These are phyloP conservation scores for Strigamia transsilvanica DNA, from an alignment of 2,888 invertebrate species.

Conservation along the genomic window DNA sequence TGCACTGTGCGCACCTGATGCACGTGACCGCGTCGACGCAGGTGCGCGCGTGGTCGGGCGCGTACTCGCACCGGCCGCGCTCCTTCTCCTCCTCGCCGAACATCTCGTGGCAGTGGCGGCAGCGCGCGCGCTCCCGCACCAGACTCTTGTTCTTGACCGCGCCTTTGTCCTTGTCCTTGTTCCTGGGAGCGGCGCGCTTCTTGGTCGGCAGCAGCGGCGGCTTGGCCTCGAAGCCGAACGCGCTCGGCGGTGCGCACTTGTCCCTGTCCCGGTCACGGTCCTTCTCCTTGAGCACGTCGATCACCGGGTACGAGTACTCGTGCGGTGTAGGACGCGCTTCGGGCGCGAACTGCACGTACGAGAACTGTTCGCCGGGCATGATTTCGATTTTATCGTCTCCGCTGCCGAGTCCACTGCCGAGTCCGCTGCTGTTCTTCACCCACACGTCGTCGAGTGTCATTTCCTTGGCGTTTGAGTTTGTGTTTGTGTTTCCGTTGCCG, in stretches of 20 bases:
- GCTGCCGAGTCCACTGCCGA: not conserved
- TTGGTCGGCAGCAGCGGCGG: conserved; percentile 63
- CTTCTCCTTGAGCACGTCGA: conserved; percentile 63
- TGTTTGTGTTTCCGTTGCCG: conserved; percentile 58
- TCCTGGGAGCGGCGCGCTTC: conserved; percentile 61
- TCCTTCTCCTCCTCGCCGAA: conserved; percentile 85
- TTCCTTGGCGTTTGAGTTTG: no score
- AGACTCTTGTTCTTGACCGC: no score
- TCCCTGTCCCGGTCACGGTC: no score
- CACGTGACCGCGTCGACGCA: conserved; percentile 85
- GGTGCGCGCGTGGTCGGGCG: conserved; percentile 82
- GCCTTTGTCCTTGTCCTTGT: conserved; percentile 57
- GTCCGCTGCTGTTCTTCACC: conserved; percentile 59
- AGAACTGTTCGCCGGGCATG: conserved; percentile 66
- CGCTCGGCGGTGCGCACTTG: not conserved
- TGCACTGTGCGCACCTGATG: conserved; percentile 85
- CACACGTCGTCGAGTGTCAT: conserved; percentile 60
- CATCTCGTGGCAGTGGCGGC: conserved; percentile 67
- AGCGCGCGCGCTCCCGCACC: conserved; percentile 61
- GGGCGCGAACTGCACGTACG: conserved; percentile 79
- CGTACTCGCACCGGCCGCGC: conserved; percentile 76
- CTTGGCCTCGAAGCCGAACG: conserved; percentile 60
- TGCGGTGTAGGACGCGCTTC: conserved; percentile 68
- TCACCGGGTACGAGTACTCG: conserved; percentile 86
- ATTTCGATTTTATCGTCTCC: conserved; percentile 58